Evolutionary conservation across 2,888 invertebrate genomes (phyloP), one percentile per base, ranked within the genome.

Genomic region (Tortrix viridana): DNA sequence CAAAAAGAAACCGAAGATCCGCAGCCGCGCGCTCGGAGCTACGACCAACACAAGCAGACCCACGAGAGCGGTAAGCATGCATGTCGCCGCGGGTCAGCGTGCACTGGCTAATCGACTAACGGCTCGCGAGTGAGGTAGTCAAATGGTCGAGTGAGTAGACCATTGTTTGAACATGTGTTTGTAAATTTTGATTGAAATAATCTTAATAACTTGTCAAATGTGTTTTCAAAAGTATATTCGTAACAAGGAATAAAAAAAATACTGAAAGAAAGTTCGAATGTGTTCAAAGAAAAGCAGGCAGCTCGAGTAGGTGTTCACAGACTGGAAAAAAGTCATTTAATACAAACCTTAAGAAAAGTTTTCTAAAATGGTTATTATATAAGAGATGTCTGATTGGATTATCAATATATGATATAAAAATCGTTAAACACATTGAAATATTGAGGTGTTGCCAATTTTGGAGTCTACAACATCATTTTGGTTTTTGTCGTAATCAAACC

Each of bases 31-130:
- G 92, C 92, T 1, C 85, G 92, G 43, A 92, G 91, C 72, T 90
- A 92, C 79, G 92, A 92, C 79, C 92, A 92, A 61, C 88, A 92
- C 70, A 92, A 92, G 56, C 90, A 88, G 76, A 78, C 72, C 69
- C 84, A 84, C 74, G 92, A 92, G 77, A 85, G 79, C 75, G 92
- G 92, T 91, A 84, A 82, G 84, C 78, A 57, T 64, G 57, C 65
- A 49, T 57, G 69, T 57, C 43, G 23, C 57, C 49, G 52, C 58
- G 57, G 41, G 48, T 49, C 60, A 38, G 32, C 52, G 65, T 62
- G 54, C 43, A 69, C 62, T 60, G 65, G 66, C 70, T 71, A 71
- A 69, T 46, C 60, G 61, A 72, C 71, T 76, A 75, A 76, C 70
- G 23, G 66, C 67, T 60, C 58, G 54, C 16, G 57, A 43, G 41